These are phyloP conservation scores for Dolichallabes microphthalmus DNA, from an alignment of 2,113 vertebrate species.

Conservation along the genomic window DNA sequence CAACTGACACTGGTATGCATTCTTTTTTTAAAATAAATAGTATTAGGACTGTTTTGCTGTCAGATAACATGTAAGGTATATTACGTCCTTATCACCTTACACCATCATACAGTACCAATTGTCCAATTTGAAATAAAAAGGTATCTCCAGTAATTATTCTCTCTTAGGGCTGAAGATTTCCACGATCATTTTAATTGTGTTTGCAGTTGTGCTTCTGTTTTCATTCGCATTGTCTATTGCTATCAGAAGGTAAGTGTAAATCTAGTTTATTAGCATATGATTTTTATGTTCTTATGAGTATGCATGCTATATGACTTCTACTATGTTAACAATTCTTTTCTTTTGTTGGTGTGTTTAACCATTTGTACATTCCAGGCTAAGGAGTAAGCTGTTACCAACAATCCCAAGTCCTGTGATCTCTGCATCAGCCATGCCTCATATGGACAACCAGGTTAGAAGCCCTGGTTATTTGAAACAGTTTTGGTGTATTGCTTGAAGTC, in stretches of 20 bases:
- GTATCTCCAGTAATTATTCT: background rate
- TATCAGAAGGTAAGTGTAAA: conserved; percentile 38
- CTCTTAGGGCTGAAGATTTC: conserved; percentile 12
- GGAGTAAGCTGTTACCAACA: conserved; percentile 40
- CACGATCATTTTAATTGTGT: conserved; percentile 20
- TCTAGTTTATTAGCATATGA: background rate
- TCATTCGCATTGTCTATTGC: conserved; percentile 31
- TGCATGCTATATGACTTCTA: background rate
- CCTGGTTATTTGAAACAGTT: background rate
- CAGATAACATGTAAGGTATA: background rate
- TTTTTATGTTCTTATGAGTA: background rate
- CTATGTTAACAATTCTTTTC: background rate
- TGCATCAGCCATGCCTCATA: background rate
- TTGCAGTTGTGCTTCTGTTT: conserved; percentile 26
- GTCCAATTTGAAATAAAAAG: background rate
- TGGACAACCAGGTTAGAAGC: conserved; percentile 38
- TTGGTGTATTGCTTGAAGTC: background rate
- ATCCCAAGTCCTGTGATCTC: conserved; percentile 49
- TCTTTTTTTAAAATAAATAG: background rate
- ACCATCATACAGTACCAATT: background rate
- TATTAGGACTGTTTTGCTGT: background rate
- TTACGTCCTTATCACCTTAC: background rate
- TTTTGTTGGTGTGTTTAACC: background rate
- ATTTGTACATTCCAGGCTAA: conserved; percentile 30
- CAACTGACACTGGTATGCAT: background rate